Percentiles rank a stretch among this genome's conserved stretches.
These are phyloP conservation scores for Kradibia gibbosae DNA, from an alignment of 1,140 invertebrate species.

Conservation along the genomic window DNA sequence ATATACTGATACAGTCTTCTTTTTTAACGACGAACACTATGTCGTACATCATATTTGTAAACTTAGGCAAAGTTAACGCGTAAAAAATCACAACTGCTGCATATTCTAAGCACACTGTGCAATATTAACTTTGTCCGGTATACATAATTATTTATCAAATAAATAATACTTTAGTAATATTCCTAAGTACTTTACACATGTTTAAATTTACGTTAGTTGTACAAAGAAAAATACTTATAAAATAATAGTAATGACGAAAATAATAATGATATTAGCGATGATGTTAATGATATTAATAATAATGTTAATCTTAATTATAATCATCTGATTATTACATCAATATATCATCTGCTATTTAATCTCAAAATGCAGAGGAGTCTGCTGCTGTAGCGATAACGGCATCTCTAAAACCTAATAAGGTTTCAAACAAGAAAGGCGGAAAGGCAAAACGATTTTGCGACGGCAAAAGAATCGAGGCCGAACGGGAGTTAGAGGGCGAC, in stretches of 20 bases:
- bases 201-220: not conserved
- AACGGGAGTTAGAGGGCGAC: too few relatives aligned
- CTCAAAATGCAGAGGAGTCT: too few relatives aligned
- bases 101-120: not conserved
- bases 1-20: conserved; percentile 46
- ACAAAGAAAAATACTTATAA: conserved; percentile 6
- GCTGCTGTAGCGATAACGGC: too few relatives aligned
- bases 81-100: conserved; percentile 21
- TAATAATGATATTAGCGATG: not conserved
- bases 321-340: too few relatives aligned
- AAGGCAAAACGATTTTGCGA: too few relatives aligned
- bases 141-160: conserved; percentile 31
- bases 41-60: not conserved
- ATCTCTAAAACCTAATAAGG: too few relatives aligned
- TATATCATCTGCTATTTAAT: too few relatives aligned
- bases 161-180: conserved; percentile 33
- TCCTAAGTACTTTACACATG: conserved; percentile 8
- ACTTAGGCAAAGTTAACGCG: conserved; percentile 23
- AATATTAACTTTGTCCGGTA: not conserved
- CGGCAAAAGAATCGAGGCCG: too few relatives aligned
- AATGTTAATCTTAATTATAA: not conserved
- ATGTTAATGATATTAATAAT: not conserved
- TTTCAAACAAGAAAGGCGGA: too few relatives aligned
- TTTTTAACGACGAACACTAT: conserved; percentile 13
- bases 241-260: not conserved